Base-by-base conservation (phyloP, 1,140 invertebrate genomes). In the Oedothorax gibbosus region DNA sequence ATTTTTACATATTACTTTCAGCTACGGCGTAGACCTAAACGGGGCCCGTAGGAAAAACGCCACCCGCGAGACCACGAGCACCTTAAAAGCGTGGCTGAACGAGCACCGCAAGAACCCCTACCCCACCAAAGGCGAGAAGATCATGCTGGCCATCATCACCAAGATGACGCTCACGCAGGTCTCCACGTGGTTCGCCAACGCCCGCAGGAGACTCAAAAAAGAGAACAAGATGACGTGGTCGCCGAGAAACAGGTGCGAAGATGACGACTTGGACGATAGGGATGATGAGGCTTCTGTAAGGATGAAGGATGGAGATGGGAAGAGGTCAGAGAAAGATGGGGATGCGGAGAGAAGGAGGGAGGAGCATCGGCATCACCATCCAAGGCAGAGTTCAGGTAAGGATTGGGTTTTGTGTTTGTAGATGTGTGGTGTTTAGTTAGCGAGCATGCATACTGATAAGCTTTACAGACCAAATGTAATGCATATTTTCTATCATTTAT, bases 21-120 rank as follows among this genome's bases (percentile, higher is more conserved):
- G 96, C 87, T 97, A 97, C 89, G 95, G 95, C 84, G 95, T 97
- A 93, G 96, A 97, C 90, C 91, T 97, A 85, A 97, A 97, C 88
- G 95, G 95, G 0, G 95, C 96, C 50, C n/a, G 88, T 35, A 92
- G 98, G 87, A 99, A 99, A 92, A 99, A 99, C 91, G 98, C 98
- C 50, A 99, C 98, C 18, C 91, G 98, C 80, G 98, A 99, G 91
- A 99, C 97, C 21, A 99, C 98, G 18, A 97, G 95, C 90, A 98
- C 97, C 9, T 91, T 99, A 8, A 99, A 99, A 91, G 92, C 92
- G 92, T 98, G 98, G 98, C 91, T 98, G 92, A 88, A 93, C 93
- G 89, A 99, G 94, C 92, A 95, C 94, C 95, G 91, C 93, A 99
- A 91, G 94, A 99, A 93, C 88, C 92, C 92, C 0, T 93, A 93